phyloP scores from a whole-genome alignment of 2,888 invertebrate species.

The Melolontha melolontha region DNA sequence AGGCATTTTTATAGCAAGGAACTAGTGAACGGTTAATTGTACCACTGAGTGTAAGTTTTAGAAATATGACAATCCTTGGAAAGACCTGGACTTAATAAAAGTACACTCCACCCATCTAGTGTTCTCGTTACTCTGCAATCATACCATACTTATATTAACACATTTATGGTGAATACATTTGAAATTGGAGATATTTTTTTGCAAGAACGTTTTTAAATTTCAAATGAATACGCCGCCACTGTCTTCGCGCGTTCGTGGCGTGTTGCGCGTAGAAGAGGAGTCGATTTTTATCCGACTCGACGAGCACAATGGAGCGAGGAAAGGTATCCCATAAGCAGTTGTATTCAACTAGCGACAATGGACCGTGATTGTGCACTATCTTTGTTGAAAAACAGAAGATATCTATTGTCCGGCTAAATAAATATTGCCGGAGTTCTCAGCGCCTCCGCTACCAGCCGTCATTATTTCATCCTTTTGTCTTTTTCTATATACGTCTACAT shows the following conservation, averaged over 20 bases:
- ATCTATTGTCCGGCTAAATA: constrained; percentile 61
- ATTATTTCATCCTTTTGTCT: constrained; percentile 46
- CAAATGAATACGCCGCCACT: background rate
- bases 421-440: constrained; percentile 56
- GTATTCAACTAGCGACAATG: constrained; percentile 59
- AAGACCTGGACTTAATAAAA: no score
- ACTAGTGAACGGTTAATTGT: no score
- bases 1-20: no score
- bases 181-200: background rate
- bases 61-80: no score
- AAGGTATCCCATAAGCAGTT: constrained; percentile 51
- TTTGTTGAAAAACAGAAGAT: constrained; percentile 59
- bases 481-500: constrained; percentile 31
- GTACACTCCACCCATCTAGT: no score
- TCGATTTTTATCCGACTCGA: constrained; percentile 51
- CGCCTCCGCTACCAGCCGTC: constrained; percentile 45
- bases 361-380: constrained; percentile 62
- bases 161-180: no score
- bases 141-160: no score
- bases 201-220: background rate
- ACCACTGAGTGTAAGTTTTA: no score
- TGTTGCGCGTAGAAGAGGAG: constrained; percentile 35
- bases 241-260: background rate
- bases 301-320: constrained; percentile 47
- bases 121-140: no score